phyloP scores from a whole-genome alignment of 2,888 invertebrate genomes.

The Bimastos eiseni region DNA sequence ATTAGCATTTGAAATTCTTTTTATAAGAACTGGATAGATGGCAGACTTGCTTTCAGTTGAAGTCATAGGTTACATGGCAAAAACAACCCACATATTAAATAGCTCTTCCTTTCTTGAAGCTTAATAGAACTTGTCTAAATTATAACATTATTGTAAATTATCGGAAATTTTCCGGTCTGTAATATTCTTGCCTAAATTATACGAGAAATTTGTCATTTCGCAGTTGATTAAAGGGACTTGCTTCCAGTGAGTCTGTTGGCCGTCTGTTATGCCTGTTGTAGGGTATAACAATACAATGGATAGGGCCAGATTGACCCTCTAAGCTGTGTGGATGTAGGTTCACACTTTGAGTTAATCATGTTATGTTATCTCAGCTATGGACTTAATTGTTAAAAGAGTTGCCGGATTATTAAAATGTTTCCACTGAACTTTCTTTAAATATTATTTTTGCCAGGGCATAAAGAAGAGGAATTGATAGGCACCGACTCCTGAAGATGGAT shows the following conservation, averaged over 20 bases:
- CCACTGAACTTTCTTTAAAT: neutral
- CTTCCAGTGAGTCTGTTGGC: too few relatives aligned
- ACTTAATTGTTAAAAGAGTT: neutral
- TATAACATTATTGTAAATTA: too few relatives aligned
- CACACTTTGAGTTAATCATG: neutral
- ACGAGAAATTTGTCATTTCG: neutral
- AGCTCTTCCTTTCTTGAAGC: too few relatives aligned
- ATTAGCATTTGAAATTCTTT: too few relatives aligned
- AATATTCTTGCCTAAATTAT: neutral
- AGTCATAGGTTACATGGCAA: too few relatives aligned
- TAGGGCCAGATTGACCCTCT: neutral
- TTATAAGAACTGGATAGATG: too few relatives aligned
- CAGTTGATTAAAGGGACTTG: too few relatives aligned
- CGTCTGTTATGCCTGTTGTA: too few relatives aligned
- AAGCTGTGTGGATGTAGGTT: neutral
- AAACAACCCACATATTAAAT: too few relatives aligned
- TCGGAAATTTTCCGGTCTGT: neutral
- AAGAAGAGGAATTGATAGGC: neutral
- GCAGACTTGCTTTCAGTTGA: too few relatives aligned
- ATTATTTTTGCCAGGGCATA: neutral
- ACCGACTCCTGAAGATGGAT: neutral
- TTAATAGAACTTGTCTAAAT: too few relatives aligned
- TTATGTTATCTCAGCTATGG: neutral
- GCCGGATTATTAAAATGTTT: neutral
- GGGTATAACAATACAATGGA: too few relatives aligned